Percentiles rank a stretch among this genome's conserved stretches.
phyloP scores from a whole-genome alignment of 2,113 vertebrate genomes.

The Triplophysa tibetana region DNA sequence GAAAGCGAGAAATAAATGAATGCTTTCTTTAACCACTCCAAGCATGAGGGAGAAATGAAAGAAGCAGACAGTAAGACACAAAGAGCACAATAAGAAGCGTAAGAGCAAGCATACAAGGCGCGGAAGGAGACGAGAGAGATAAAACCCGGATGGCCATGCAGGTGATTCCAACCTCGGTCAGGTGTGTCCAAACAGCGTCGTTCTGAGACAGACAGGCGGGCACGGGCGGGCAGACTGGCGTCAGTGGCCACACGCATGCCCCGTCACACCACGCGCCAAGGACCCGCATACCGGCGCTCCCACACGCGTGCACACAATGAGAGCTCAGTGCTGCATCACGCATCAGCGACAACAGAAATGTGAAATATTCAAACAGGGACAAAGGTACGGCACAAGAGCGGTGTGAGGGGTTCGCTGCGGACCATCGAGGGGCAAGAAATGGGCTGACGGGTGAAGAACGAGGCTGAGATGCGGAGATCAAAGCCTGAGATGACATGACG shows the following conservation, averaged over 20 bases:
- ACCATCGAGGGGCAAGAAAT: background rate
- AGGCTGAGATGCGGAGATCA: slow-evolving; percentile 50
- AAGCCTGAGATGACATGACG: slow-evolving; percentile 32
- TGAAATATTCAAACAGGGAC: slow-evolving; percentile 75
- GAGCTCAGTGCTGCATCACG: slow-evolving; percentile 76
- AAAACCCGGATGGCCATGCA: slow-evolving; percentile 42
- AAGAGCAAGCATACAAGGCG: slow-evolving; percentile 36
- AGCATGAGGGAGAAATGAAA: slow-evolving; percentile 7
- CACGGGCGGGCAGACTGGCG: slow-evolving; percentile 69
- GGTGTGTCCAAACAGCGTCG: slow-evolving; percentile 69
- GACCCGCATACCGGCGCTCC: slow-evolving; percentile 73
- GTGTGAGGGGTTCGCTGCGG: slow-evolving; percentile 30
- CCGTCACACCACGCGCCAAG: slow-evolving; percentile 71
- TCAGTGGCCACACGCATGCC: slow-evolving; percentile 76
- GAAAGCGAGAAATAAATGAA: slow-evolving; percentile 20
- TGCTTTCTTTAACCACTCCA: slow-evolving; percentile 5
- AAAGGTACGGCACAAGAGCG: slow-evolving; percentile 60
- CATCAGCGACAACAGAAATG: slow-evolving; percentile 78
- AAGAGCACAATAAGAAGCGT: slow-evolving; percentile 33
- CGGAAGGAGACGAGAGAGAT: slow-evolving; percentile 44
- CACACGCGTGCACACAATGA: slow-evolving; percentile 73
- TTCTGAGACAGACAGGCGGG: slow-evolving; percentile 57
- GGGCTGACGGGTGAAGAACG: slow-evolving; percentile 3
- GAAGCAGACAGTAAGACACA: slow-evolving; percentile 26
- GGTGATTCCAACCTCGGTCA: slow-evolving; percentile 62